phyloP scores from a whole-genome alignment of 2,113 vertebrate genomes.

The Oxyura jamaicensis region DNA sequence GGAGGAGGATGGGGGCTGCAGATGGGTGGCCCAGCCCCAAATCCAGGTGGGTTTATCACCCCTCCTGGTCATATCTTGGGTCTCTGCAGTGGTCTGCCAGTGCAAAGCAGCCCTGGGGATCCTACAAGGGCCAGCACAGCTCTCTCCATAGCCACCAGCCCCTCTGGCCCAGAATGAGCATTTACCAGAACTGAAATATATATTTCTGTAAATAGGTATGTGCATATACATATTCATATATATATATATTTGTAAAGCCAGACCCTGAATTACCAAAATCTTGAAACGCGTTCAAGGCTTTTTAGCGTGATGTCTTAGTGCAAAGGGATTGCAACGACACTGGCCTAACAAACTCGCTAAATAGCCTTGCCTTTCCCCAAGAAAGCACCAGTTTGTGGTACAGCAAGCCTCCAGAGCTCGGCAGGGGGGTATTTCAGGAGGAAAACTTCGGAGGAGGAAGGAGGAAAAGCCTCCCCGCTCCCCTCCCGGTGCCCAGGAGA shows the following conservation, averaged over 20 bases:
- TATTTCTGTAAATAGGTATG: too few species aligned
- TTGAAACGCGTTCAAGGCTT: neutral
- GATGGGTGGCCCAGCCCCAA: too few species aligned
- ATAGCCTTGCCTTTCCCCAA: neutral
- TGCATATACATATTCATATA: too few species aligned
- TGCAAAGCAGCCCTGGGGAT: rapidly evolving
- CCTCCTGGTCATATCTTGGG: neutral
- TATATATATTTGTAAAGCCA: neutral
- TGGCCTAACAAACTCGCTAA: neutral
- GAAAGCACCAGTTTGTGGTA: neutral
- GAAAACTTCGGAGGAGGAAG: neutral
- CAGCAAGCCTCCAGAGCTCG: neutral
- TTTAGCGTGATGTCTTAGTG: rapidly evolving
- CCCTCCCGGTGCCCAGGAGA: neutral
- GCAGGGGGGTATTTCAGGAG: rapidly evolving
- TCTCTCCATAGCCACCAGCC: neutral
- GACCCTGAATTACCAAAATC: neutral
- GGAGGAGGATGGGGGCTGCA: too few species aligned
- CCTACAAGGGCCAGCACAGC: neutral
- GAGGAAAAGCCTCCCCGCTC: neutral
- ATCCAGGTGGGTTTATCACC: too few species aligned
- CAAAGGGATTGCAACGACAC: neutral
- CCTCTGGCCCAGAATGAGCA: neutral
- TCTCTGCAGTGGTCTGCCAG: neutral
- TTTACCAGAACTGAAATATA: too few species aligned